phyloP scores from a whole-genome alignment of 2,113 vertebrate genomes.

The Erythrolamprus reginae region DNA sequence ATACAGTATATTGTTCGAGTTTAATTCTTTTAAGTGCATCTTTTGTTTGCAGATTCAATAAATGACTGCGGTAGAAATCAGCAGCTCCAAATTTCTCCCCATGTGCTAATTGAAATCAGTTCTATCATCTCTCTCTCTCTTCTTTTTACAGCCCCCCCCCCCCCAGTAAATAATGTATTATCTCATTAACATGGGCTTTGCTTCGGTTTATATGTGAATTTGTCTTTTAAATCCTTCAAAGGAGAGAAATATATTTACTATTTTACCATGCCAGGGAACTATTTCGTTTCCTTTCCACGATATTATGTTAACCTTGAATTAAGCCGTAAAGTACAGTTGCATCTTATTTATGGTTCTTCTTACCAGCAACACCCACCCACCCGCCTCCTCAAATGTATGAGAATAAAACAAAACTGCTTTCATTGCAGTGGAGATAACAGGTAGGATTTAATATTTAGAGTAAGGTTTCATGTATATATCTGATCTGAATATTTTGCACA shows the following conservation, averaged over 20 bases:
- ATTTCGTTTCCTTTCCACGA: neutral
- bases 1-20: constrained; percentile 14
- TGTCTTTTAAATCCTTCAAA: constrained; percentile 32
- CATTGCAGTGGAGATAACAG: neutral
- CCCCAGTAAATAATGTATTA: constrained; percentile 40
- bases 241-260: constrained; percentile 18
- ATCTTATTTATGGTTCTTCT: constrained; percentile 8
- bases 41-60: constrained; percentile 33
- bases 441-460: neutral
- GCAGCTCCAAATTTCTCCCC: constrained; percentile 32
- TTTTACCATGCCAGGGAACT: constrained; percentile 40
- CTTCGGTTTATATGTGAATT: constrained; percentile 41
- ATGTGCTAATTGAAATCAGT: constrained; percentile 42
- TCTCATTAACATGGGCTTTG: constrained; percentile 43
- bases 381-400: neutral
- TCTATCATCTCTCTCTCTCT: constrained; percentile 13
- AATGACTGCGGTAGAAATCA: constrained; percentile 32
- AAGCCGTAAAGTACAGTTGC: constrained; percentile 14
- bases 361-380: neutral
- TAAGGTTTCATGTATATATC: fast-evolving
- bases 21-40: constrained; percentile 42
- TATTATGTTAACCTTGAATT: constrained; percentile 35
- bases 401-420: neutral
- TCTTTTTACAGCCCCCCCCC: neutral
- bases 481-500: constrained; percentile 2